Conservation (phyloP, 2,113 vertebrate species). For the Apodemus speciosus region DNA sequence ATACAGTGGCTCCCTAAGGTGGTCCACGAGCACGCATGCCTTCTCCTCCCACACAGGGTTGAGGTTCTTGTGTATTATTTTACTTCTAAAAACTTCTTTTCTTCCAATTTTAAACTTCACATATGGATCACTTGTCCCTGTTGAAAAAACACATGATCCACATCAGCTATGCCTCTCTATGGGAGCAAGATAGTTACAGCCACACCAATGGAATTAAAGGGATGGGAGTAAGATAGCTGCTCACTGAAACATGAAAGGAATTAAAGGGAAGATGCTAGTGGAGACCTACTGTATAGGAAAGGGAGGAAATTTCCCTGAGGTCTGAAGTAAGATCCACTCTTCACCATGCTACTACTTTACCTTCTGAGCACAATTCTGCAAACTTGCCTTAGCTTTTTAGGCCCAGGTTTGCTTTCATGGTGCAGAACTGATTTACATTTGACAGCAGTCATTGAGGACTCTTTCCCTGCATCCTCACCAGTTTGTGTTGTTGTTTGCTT, state of each 20-base stretch:
- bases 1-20: slow-evolving; percentile 91
- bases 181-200: not conserved
- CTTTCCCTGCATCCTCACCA: not conserved
- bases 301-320: not conserved
- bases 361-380: not conserved
- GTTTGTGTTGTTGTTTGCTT: not conserved
- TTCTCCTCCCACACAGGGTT: slow-evolving; percentile 98
- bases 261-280: not conserved
- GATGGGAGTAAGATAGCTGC: not conserved
- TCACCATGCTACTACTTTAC: not conserved
- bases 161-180: not conserved
- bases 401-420: not conserved
- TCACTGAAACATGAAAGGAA: not conserved
- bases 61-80: slow-evolving; percentile 96
- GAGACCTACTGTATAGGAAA: not conserved
- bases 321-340: not conserved
- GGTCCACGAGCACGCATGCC: slow-evolving; percentile 90
- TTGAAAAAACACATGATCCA: slow-evolving; percentile 48
- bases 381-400: not conserved
- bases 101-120: slow-evolving; percentile 98
- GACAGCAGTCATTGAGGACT: not conserved
- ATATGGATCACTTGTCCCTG: slow-evolving; percentile 98
- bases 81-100: slow-evolving; percentile 98
- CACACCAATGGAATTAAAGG: too few species aligned
- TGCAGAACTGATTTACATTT: not conserved